Evolutionary conservation across 2,888 invertebrate genomes (phyloP).

Genomic region (Heterodera filipjevi): DNA sequence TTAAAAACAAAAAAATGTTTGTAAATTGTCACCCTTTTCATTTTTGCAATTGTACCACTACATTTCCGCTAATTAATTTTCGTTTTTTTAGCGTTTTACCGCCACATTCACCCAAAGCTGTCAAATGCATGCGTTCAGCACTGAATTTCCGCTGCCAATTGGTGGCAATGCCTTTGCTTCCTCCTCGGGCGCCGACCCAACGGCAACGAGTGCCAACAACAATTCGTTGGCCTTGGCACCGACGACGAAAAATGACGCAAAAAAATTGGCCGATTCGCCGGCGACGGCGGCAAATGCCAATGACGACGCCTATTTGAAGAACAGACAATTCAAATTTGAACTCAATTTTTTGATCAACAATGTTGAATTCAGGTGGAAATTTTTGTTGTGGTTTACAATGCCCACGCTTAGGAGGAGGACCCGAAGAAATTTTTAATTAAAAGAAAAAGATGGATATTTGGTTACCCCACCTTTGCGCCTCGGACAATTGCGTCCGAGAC

Average conservation of each 20-base stretch:
- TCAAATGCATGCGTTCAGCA: background rate
- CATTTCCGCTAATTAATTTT: background rate
- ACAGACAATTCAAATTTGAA: slow-evolving; percentile 4
- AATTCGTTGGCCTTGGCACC: too few species aligned
- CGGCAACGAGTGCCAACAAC: too few species aligned
- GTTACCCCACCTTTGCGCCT: too few species aligned
- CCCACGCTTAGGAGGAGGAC: too few species aligned
- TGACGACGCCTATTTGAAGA: background rate
- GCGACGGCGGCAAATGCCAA: background rate
- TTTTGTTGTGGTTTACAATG: too few species aligned
- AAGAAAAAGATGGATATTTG: too few species aligned
- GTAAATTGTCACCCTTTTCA: background rate
- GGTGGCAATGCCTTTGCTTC: too few species aligned
- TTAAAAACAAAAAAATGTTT: too few species aligned
- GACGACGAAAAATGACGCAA: too few species aligned
- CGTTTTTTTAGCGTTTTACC: background rate
- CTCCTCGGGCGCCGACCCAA: too few species aligned
- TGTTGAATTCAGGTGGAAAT: background rate
- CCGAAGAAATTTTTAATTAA: too few species aligned
- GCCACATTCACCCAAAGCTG: background rate
- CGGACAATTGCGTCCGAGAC: too few species aligned
- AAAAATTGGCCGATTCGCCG: background rate
- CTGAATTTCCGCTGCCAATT: background rate
- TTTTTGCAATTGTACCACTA: background rate
- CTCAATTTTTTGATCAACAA: background rate